A percentile compares a stretch with the other conserved stretches of the same genome.
These are phyloP conservation scores for Sesia apiformis DNA, from an alignment of 2,888 invertebrate species.

Conservation along the genomic window DNA sequence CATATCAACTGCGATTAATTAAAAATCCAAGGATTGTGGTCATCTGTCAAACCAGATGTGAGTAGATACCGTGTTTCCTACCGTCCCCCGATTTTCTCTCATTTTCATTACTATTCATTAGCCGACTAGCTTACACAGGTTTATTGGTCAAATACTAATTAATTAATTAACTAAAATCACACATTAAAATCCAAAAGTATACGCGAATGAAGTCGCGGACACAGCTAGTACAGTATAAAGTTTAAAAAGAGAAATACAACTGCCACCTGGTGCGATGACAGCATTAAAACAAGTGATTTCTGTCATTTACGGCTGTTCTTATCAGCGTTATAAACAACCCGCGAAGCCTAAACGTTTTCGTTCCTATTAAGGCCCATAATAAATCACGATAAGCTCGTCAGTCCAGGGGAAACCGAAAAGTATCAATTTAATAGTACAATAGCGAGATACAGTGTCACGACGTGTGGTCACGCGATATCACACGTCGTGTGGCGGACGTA, in stretches of 20 bases:
- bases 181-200: too few relatives aligned
- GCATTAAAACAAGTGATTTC: not conserved
- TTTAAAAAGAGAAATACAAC: not conserved
- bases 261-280: not conserved
- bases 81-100: too few relatives aligned
- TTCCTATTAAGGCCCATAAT: conserved; percentile 28
- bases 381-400: conserved; percentile 44
- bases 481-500: not conserved
- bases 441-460: conserved; percentile 23
- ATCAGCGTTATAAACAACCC: conserved; percentile 7
- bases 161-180: too few relatives aligned
- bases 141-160: too few relatives aligned
- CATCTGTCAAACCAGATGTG: too few relatives aligned
- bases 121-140: too few relatives aligned
- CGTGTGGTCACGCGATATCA: conserved; percentile 37
- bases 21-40: too few relatives aligned
- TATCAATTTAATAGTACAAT: conserved; percentile 46
- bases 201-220: too few relatives aligned
- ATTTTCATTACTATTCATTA: too few relatives aligned
- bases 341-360: conserved; percentile 19
- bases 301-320: conserved; percentile 1
- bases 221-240: too few relatives aligned
- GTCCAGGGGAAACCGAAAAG: conserved; percentile 35
- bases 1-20: too few relatives aligned
- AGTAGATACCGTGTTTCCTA: too few relatives aligned